Conservation (phyloP, 1,140 invertebrate genomes). For the Bombus affinis region DNA sequence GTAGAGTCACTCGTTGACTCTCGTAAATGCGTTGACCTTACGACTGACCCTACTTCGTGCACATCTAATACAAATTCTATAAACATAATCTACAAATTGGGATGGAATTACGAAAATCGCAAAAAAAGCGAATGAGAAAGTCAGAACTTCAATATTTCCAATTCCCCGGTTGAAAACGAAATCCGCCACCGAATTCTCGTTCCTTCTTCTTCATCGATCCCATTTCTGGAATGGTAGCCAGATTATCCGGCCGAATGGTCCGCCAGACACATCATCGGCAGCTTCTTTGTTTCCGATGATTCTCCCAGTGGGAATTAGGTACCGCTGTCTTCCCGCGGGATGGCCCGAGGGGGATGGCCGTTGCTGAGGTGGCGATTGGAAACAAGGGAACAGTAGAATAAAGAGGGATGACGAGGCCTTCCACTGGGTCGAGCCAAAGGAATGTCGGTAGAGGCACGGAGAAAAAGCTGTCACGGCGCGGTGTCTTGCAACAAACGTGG, state of each 20-base stretch:
- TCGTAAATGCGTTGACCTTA: too few species aligned
- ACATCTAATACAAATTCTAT: too few species aligned
- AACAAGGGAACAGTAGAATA: neutral
- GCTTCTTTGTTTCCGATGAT: conserved; percentile 60
- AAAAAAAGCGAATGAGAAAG: neutral
- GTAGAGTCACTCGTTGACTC: too few species aligned
- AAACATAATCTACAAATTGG: neutral
- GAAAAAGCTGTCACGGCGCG: conserved; percentile 41
- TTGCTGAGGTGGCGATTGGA: neutral
- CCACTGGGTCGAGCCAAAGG: neutral
- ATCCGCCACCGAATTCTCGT: conserved; percentile 26
- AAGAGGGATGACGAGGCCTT: neutral
- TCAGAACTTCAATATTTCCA: neutral
- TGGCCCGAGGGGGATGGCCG: conserved; percentile 7
- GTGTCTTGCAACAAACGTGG: conserved; percentile 40
- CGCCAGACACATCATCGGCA: conserved; percentile 59
- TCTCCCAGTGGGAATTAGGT: conserved; percentile 52
- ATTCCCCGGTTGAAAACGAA: conserved; percentile 16
- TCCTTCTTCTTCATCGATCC: conserved; percentile 41
- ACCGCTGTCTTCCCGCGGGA: conserved; percentile 44
- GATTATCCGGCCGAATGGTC: conserved; percentile 51
- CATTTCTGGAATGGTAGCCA: conserved; percentile 41
- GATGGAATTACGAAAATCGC: neutral
- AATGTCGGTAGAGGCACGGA: neutral
- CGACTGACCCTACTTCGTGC: too few species aligned